Evolutionary conservation across 2,888 invertebrate genomes (phyloP).

Genomic region (Lamellibrachia satsuma): DNA sequence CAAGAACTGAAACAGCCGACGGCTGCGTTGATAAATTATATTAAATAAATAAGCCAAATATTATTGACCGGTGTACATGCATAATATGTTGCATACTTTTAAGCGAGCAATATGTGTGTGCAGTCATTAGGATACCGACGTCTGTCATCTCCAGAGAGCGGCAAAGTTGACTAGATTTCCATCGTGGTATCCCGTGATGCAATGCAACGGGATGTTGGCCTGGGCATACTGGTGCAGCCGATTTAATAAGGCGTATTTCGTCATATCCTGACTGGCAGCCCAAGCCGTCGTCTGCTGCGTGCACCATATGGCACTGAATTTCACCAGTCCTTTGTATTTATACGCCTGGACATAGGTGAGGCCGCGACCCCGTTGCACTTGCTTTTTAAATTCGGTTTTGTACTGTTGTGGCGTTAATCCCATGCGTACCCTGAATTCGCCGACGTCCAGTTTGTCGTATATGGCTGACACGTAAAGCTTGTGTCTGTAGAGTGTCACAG

Average conservation of each 20-base stretch:
- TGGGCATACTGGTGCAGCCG: constrained; percentile 51
- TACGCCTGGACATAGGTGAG: constrained; percentile 54
- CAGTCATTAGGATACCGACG: neutral
- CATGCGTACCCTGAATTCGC: constrained; percentile 40
- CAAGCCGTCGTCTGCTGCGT: constrained; percentile 41
- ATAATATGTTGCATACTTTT: neutral
- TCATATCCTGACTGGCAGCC: constrained; percentile 54
- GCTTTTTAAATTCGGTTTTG: constrained; percentile 46
- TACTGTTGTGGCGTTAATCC: constrained; percentile 44
- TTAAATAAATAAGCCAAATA: constrained; percentile 7
- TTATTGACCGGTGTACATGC: neutral
- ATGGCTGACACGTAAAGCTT: constrained; percentile 41
- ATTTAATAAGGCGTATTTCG: constrained; percentile 55
- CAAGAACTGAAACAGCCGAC: neutral
- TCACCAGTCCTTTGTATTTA: constrained; percentile 42
- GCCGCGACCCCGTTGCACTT: constrained; percentile 37
- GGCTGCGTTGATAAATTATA: neutral
- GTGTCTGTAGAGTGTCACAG: constrained; percentile 40
- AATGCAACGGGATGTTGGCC: constrained; percentile 46
- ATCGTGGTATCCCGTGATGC: constrained; percentile 51
- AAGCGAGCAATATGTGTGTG: neutral
- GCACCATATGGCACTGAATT: constrained; percentile 54
- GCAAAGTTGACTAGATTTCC: constrained; percentile 54
- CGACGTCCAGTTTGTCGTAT: constrained; percentile 41
- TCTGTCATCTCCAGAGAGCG: constrained; percentile 50